A percentile compares a stretch with the other conserved stretches of the same genome.
These are phyloP conservation scores for Chondrosia reniformis DNA, from an alignment of 37 sponge, comb jelly and placozoan species.

Conservation along the genomic window DNA sequence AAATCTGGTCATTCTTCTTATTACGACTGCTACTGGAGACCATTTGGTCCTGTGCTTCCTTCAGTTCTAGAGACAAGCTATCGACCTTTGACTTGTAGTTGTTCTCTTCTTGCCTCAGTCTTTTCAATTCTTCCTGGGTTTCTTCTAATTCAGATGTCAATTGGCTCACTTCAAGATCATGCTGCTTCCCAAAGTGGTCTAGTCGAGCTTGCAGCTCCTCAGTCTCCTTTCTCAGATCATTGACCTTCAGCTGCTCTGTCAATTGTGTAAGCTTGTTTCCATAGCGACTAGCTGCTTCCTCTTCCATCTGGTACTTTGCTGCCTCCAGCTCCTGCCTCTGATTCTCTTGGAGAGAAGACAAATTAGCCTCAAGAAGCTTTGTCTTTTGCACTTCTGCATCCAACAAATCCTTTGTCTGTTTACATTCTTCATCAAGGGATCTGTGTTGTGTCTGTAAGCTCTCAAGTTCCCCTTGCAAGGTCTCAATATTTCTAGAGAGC, in stretches of 20 bases:
- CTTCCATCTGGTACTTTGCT: neutral
- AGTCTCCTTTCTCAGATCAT: neutral
- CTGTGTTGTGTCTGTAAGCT: too few relatives aligned
- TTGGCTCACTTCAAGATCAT: constrained; percentile 10
- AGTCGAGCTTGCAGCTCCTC: constrained; percentile 26
- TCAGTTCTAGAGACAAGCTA: neutral
- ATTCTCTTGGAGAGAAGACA: constrained; percentile 8
- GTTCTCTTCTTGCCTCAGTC: neutral
- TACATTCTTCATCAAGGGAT: neutral
- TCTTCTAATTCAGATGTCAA: neutral
- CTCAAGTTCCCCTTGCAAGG: too few relatives aligned
- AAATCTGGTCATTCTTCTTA: constrained; percentile 26
- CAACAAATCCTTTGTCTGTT: constrained; percentile 17
- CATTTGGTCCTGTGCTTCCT: neutral
- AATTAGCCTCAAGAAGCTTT: constrained; percentile 22
- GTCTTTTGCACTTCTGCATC: constrained; percentile 16
- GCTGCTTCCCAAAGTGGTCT: constrained; percentile 19
- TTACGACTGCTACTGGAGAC: neutral
- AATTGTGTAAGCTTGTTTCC: neutral
- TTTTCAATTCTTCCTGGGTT: constrained; percentile 2
- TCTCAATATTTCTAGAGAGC: too few relatives aligned
- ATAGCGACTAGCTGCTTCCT: constrained; percentile 11
- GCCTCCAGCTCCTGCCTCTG: constrained; percentile 18
- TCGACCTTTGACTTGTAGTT: neutral
- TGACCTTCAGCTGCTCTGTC: neutral